Percentiles rank a stretch among this genome's conserved stretches.
Conservation (phyloP, 2,113 vertebrate genomes). For the Hypanus sabinus region DNA sequence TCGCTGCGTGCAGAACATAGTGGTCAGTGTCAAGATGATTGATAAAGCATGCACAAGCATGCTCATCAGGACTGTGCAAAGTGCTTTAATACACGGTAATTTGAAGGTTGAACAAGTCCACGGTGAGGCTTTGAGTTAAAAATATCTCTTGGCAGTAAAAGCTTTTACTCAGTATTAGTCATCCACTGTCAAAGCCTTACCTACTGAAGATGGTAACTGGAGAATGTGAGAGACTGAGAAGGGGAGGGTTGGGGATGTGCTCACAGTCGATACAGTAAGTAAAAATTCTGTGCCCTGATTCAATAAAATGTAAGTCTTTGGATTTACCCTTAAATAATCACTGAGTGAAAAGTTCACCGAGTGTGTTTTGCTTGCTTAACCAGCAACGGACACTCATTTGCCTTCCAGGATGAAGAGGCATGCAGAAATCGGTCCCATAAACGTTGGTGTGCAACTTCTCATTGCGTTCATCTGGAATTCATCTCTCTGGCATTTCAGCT, state of each 20-base stretch:
- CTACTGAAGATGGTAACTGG: background rate
- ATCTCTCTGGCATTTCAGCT: background rate
- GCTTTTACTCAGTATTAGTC: background rate
- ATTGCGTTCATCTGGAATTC: background rate
- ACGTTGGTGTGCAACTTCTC: background rate
- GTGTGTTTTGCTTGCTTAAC: background rate
- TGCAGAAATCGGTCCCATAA: background rate
- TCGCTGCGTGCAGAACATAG: background rate
- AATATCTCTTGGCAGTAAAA: background rate
- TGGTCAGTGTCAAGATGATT: conserved; percentile 20
- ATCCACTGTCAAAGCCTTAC: background rate
- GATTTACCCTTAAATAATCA: background rate
- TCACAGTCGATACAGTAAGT: background rate
- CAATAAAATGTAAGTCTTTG: background rate
- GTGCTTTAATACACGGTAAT: background rate
- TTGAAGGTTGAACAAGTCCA: background rate
- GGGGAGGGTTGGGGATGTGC: background rate
- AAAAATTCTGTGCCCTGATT: background rate
- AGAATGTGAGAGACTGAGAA: too few relatives aligned
- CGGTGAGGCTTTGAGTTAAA: background rate
- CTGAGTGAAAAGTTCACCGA: background rate
- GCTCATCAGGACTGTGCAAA: conserved; percentile 3
- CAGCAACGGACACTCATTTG: background rate
- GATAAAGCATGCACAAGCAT: background rate
- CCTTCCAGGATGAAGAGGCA: background rate